phyloP scores from a whole-genome alignment of 35 echinoderm and acorn worm genomes.

The Heliocidaris erythrogramma region DNA sequence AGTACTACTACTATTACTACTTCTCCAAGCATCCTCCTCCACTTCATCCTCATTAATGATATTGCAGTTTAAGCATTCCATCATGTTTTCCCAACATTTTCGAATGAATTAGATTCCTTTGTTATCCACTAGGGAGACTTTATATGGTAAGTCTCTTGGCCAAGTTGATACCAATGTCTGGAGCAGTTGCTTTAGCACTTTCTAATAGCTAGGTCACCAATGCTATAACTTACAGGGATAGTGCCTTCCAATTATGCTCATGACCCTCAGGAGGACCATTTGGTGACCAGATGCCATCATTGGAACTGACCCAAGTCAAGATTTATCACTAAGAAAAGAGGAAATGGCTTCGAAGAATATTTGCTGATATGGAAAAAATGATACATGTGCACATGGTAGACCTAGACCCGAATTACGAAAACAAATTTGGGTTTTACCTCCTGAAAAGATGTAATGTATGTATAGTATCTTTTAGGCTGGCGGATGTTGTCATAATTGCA shows the following conservation, averaged over 20 bases:
- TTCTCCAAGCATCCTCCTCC: too few relatives aligned
- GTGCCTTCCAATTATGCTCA: background rate
- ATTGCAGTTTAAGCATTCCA: too few relatives aligned
- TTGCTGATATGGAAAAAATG: background rate
- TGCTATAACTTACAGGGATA: background rate
- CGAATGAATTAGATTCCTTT: too few relatives aligned
- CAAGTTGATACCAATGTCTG: background rate
- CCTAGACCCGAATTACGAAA: too few relatives aligned
- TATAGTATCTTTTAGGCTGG: too few relatives aligned
- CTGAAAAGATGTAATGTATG: too few relatives aligned
- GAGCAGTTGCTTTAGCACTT: background rate
- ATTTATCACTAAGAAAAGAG: background rate
- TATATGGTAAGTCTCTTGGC: background rate
- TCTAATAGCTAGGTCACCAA: background rate
- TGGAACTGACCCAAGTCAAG: background rate
- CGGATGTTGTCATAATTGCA: too few relatives aligned
- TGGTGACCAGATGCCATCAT: constrained; percentile 15
- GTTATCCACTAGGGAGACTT: too few relatives aligned
- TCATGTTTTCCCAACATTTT: too few relatives aligned
- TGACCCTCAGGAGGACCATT: background rate
- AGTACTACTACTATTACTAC: too few relatives aligned
- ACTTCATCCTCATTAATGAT: too few relatives aligned
- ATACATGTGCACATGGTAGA: background rate
- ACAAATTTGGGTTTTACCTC: too few relatives aligned
- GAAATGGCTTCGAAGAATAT: background rate